Evolutionary conservation across 2,113 vertebrate genomes (phyloP).

Genomic region (Tychaedon coryphoeus): DNA sequence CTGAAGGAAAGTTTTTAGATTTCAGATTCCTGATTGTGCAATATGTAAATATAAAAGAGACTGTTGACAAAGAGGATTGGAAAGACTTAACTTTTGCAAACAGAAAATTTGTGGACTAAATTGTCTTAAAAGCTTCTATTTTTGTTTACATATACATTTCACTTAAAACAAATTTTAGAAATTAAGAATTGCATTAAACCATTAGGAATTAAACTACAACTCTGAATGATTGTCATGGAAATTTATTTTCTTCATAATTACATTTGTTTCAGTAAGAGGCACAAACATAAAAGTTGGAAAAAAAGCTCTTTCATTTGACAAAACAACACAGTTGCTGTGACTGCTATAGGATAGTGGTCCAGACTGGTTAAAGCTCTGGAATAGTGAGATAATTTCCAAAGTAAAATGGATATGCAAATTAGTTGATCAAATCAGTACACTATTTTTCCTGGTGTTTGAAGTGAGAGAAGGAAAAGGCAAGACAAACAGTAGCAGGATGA

Average conservation of each 20-base stretch:
- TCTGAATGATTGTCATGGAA: not conserved
- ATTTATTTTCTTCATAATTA: conserved; percentile 14
- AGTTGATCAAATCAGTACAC: conserved; percentile 3
- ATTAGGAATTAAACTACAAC: not conserved
- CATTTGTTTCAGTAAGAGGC: not conserved
- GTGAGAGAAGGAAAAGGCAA: not conserved
- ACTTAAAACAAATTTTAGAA: not conserved
- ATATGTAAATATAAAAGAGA: not conserved
- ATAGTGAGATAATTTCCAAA: conserved; percentile 41
- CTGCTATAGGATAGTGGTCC: not conserved
- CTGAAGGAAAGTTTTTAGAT: not conserved
- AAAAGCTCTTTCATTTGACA: not conserved
- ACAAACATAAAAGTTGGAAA: not conserved
- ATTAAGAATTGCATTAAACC: not conserved
- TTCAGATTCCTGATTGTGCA: not conserved
- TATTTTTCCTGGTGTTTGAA: not conserved
- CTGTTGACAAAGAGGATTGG: not conserved
- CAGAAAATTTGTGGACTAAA: not conserved
- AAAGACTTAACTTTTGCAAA: not conserved
- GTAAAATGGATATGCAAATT: conserved; percentile 41
- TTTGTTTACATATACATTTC: not conserved
- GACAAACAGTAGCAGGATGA: not conserved
- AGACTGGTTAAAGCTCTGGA: conserved; percentile 21
- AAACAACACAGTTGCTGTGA: not conserved
- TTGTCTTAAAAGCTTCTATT: not conserved